Conservation (phyloP, 2,113 vertebrate genomes). For the Phyllostomus hastatus region DNA sequence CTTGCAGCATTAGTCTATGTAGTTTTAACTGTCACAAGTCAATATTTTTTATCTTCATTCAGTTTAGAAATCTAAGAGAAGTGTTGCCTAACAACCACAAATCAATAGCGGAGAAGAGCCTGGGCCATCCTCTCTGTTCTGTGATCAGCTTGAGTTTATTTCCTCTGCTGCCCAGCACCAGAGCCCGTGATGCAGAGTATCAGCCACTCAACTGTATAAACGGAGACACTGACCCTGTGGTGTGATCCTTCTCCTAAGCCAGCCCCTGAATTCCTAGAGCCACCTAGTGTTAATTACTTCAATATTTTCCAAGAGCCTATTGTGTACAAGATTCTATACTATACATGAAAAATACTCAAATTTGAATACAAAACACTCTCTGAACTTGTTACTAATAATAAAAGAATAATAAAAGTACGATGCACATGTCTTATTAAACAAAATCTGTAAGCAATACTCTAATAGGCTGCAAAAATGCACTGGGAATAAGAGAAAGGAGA, state of each 20-base stretch:
- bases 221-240: neutral
- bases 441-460: neutral
- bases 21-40: neutral
- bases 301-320: neutral
- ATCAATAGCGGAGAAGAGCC: neutral
- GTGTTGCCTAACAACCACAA: neutral
- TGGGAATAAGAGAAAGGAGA: neutral
- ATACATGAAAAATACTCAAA: neutral
- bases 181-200: neutral
- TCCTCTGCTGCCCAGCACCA: neutral
- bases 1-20: neutral
- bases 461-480: neutral
- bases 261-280: neutral
- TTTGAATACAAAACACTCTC: neutral
- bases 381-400: neutral
- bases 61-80: conserved; percentile 24
- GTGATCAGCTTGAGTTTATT: neutral
- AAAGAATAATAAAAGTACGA: neutral
- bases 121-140: neutral
- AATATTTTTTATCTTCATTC: conserved; percentile 21
- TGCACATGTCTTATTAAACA: neutral
- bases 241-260: neutral
- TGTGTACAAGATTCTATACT: neutral
- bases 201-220: neutral
- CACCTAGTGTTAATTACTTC: neutral